These are phyloP conservation scores for Plemyria rubiginata DNA, from an alignment of 2,888 invertebrate genomes.

Conservation along the genomic window DNA sequence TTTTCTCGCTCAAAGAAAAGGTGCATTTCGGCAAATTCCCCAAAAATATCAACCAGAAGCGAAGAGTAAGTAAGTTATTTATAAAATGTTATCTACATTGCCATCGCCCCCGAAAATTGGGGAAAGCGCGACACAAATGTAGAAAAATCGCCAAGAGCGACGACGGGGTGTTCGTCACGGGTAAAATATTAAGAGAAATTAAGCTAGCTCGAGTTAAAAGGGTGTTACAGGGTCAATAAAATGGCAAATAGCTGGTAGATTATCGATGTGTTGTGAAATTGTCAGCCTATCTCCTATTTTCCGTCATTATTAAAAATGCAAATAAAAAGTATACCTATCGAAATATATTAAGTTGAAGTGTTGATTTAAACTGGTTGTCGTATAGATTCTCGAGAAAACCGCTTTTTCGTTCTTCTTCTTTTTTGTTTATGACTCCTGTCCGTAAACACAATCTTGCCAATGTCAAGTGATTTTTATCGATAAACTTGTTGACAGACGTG, in stretches of 20 bases:
- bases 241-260: not conserved
- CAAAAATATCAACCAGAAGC: constrained; percentile 20
- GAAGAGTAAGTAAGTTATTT: constrained; percentile 37
- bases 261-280: not conserved
- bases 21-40: constrained; percentile 13
- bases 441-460: no score
- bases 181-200: constrained; percentile 45
- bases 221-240: constrained; percentile 4
- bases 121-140: constrained; percentile 30
- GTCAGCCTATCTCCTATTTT: no score
- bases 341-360: no score
- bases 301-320: no score
- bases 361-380: no score
- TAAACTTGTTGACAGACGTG: no score
- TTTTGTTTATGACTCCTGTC: no score
- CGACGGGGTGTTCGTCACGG: constrained; percentile 38
- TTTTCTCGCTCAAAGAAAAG: constrained; percentile 23
- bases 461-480: no score
- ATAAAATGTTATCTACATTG: constrained; percentile 43
- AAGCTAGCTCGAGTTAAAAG: constrained; percentile 24
- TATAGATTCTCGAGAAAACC: no score
- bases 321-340: no score
- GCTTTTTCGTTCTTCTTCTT: no score
- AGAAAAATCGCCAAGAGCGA: constrained; percentile 35
- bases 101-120: constrained; percentile 29